Evolutionary conservation across 37 sponge, comb jelly and placozoan species (phyloP), one percentile per base, ranked within the genome.

Genomic region (Haliclona indistincta): DNA sequence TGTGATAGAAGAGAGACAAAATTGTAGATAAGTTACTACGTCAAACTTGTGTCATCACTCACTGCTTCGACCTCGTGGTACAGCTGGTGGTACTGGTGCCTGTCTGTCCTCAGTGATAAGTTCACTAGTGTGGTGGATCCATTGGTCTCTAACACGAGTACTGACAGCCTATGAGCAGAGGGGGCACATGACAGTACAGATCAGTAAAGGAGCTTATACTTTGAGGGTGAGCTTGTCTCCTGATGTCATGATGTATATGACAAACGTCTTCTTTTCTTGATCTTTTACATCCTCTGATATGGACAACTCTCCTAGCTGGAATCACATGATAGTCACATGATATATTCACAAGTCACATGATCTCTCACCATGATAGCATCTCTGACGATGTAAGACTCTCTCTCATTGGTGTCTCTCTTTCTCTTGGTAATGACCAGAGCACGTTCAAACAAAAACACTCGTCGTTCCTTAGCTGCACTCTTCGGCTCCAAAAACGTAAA

Each of bases 381-480:
- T 55, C 81, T 85, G 86, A 77, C 41, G 54, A 54, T 40, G 51
- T 89, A 84, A 26, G 38, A 70, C 32, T 82, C 83, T 55, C 42
- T 75, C 25, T 81, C 88, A 2, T 43, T 30, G n/a, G 36, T 71
- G 51, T 70, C 63, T 32, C 73, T 71, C 26, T 58, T 77, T 64
- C 56, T 67, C 83, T 89, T 94, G 69, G 90, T 77, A 52, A 86
- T 66, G 44, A 89, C 64, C 17, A 94, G 81, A 15, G 70, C 67
- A 17, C 49, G 43, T 32, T 79, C 44, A 47, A 94, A 94, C 33
- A 94, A 84, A 66, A 94, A 94, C 17, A 87, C 78, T 43, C 85
- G 64, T 20, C 95, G 55, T 74, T 86, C 84, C 63, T 94, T 94
- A 43, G 53, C 41, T 17, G 38, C 11, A 41, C 54, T 54, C 53